A percentile compares a stretch with the other conserved stretches of the same genome.
Evolutionary conservation across 1,140 invertebrate species (phyloP).

Genomic region (Ceratina calcarata): DNA sequence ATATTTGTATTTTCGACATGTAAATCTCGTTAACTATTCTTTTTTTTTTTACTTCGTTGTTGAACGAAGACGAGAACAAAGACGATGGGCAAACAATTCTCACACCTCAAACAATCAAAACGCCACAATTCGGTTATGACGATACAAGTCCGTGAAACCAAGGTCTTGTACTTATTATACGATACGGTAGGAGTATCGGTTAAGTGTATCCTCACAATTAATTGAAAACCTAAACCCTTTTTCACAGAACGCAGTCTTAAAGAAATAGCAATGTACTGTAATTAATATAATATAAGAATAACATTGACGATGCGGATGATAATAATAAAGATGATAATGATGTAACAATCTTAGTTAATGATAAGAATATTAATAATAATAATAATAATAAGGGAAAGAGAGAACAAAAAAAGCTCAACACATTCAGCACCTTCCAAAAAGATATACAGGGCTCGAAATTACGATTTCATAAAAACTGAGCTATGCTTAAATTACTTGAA

Average conservation of each 20-base stretch:
- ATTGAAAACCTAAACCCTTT: slow-evolving; percentile 31
- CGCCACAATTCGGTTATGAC: neutral
- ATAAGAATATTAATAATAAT: neutral
- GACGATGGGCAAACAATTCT: slow-evolving; percentile 1
- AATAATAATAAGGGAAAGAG: neutral
- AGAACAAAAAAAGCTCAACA: neutral
- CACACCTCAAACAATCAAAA: slow-evolving; percentile 11
- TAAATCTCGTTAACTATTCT: neutral
- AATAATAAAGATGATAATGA: neutral
- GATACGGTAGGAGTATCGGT: slow-evolving; percentile 3
- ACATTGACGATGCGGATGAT: neutral
- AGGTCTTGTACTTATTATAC: neutral
- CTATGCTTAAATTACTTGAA: no score
- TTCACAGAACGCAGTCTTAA: slow-evolving; percentile 25
- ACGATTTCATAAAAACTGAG: neutral
- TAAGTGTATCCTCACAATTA: slow-evolving; percentile 44
- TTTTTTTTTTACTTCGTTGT: neutral
- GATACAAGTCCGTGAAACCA: neutral
- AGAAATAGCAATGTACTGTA: neutral
- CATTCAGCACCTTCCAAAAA: slow-evolving; percentile 13
- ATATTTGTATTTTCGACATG: no score
- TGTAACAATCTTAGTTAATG: neutral
- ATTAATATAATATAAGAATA: neutral
- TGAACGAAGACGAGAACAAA: neutral
- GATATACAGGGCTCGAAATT: neutral